Conservation (phyloP, 35 echinoderm and acorn worm genomes). For the Ophiothrix spiculata region DNA sequence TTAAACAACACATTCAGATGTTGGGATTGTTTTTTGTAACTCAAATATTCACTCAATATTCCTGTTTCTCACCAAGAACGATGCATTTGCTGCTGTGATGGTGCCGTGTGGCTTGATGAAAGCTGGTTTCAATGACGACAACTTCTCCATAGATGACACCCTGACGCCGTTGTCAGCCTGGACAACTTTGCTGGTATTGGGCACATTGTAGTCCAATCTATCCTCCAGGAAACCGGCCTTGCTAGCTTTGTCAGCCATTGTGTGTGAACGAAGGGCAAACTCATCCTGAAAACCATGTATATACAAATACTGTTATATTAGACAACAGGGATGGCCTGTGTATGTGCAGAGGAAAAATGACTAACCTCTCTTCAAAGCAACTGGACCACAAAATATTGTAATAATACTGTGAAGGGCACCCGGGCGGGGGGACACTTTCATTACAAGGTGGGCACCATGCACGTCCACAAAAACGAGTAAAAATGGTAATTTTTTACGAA, state of each 20-base stretch:
- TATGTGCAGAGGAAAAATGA: too few relatives aligned
- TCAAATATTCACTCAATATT: too few relatives aligned
- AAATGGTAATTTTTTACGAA: too few relatives aligned
- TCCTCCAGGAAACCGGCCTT: constrained; percentile 79
- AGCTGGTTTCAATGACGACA: constrained; percentile 78
- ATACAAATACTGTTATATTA: background rate
- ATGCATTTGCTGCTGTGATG: constrained; percentile 94
- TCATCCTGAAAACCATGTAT: constrained; percentile 52
- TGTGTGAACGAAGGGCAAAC: constrained; percentile 78
- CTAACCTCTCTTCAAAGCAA: too few relatives aligned
- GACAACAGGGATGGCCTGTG: too few relatives aligned
- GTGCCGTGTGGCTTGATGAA: constrained; percentile 97
- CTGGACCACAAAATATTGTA: too few relatives aligned
- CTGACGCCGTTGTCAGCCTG: constrained; percentile 86
- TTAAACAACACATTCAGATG: too few relatives aligned
- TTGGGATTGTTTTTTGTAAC: too few relatives aligned
- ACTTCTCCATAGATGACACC: constrained; percentile 51
- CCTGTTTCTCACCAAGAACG: constrained; percentile 89
- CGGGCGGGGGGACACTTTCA: too few relatives aligned
- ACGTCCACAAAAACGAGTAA: too few relatives aligned
- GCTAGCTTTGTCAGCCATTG: constrained; percentile 81
- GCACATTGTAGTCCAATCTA: constrained; percentile 74
- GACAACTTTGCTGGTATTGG: constrained; percentile 70
- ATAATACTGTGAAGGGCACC: too few relatives aligned
- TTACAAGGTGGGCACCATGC: too few relatives aligned